phyloP scores from a whole-genome alignment of 2,797 vertebrate species.

The Sylvia borin region DNA sequence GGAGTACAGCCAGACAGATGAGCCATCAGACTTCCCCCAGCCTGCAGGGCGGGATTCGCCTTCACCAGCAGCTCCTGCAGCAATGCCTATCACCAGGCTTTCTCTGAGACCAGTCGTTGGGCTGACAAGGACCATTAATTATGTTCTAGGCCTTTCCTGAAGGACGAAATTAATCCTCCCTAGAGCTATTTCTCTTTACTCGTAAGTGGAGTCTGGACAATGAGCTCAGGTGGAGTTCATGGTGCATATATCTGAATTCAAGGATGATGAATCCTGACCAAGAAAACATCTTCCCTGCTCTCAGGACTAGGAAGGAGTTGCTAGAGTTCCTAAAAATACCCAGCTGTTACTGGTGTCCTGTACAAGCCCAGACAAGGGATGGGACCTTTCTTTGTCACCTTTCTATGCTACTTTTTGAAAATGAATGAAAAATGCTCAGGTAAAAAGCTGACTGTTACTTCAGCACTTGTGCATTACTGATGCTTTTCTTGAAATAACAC shows the following conservation, averaged over 20 bases:
- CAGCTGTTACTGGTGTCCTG: background rate
- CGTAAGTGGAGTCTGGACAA: rapidly evolving
- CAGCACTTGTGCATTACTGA: background rate
- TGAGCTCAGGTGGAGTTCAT: background rate
- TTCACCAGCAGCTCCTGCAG: background rate
- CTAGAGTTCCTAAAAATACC: background rate
- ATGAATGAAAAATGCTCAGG: background rate
- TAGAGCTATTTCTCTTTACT: background rate
- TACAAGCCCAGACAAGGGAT: background rate
- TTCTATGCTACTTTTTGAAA: background rate
- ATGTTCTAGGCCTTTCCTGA: background rate
- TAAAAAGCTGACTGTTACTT: background rate
- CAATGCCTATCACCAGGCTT: background rate
- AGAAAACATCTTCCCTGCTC: background rate
- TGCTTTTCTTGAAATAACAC: background rate
- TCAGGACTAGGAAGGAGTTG: background rate
- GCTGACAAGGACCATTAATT: background rate
- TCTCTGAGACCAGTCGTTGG: rapidly evolving
- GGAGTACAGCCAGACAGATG: background rate
- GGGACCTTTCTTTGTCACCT: background rate
- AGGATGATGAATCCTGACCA: background rate
- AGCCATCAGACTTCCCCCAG: background rate
- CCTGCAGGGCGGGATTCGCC: background rate
- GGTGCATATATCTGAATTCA: background rate
- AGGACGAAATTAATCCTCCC: background rate